A percentile compares a stretch with the other conserved stretches of the same genome.
Conservation (phyloP, 2,888 invertebrate species). For the Leptura quadrifasciata region DNA sequence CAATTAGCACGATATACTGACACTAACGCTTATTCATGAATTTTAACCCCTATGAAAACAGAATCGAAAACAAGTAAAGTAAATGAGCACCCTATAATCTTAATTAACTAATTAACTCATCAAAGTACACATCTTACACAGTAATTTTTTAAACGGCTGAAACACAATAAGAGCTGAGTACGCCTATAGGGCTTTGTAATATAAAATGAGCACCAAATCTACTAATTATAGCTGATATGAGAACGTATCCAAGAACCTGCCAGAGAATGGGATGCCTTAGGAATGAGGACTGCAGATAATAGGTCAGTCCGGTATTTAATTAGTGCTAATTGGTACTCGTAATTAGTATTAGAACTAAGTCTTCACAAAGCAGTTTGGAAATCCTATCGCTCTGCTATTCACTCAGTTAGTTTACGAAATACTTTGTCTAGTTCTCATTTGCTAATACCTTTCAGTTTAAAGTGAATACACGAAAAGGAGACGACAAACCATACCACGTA, state of each 20-base stretch:
- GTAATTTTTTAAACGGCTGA: constrained; percentile 26
- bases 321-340: constrained; percentile 73
- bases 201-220: constrained; percentile 64
- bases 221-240: constrained; percentile 66
- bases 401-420: constrained; percentile 61
- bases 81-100: constrained; percentile 16
- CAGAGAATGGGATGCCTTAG: constrained; percentile 69
- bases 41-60: neutral
- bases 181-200: constrained; percentile 40
- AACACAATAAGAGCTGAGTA: constrained; percentile 28
- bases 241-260: constrained; percentile 62
- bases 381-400: constrained; percentile 66
- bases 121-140: constrained; percentile 24
- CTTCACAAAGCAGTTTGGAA: constrained; percentile 72
- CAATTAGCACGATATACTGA: too few relatives aligned
- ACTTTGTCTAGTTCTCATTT: constrained; percentile 64
- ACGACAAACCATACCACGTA: constrained; percentile 32
- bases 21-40: too few relatives aligned
- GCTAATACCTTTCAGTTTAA: constrained; percentile 60
- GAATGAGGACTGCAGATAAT: constrained; percentile 70
- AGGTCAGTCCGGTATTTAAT: constrained; percentile 73
- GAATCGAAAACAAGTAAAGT: constrained; percentile 25
- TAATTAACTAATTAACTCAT: constrained; percentile 40
- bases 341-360: constrained; percentile 73
- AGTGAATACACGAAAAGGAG: constrained; percentile 38